Base-by-base conservation (phyloP, 2,888 invertebrate genomes). In the Drosophila peninsularis region DNA sequence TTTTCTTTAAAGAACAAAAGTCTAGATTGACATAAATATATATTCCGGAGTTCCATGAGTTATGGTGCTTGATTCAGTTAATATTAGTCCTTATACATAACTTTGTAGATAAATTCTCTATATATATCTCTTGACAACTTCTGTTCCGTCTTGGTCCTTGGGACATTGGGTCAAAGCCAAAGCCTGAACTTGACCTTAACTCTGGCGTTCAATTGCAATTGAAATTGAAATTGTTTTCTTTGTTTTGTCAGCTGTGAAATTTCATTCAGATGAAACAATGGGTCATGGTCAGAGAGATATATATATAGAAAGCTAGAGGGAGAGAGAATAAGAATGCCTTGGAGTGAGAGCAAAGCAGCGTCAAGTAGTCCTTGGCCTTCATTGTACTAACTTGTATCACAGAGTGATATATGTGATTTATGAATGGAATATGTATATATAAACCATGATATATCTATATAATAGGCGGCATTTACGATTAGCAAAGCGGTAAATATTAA, bases 271-370 rank as follows among this genome's bases (percentile, higher is more conserved):
- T 30, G 49, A 45, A 24, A n/a, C n/a, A 45, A 39, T n/a, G 55
- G 77, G 74, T 75, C 72, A 74, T 47, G 64, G 42, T 55, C 44
- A 55, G 39, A 19, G 10, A 11, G 14, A 13, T 5, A n/a, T 11
- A 1, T 11, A 5, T 14, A 10, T 14, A 14, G 34, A 10, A 19
- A 34, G 47, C 19, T 19, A 19, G 32, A 3, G 24, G 1, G 41
- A 17, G 13, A 13, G 39, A 2, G 53, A 30, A 5, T 14, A 21
- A 5, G 30, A 11, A 24, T 24, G 24, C 24, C 24, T 24, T n/a
- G n/a, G 24, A 24, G 1, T 1, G 13, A 21, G 21, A 34, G 5
- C 32, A 32, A 34, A 0, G 14, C 3, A 14, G 44, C 9, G 44
- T 30, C 27, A 6, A n/a, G 11, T 17, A 19, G 47, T 27, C 36